phyloP scores from a whole-genome alignment of 2,797 vertebrate genomes.

The Streptopelia turtur region DNA sequence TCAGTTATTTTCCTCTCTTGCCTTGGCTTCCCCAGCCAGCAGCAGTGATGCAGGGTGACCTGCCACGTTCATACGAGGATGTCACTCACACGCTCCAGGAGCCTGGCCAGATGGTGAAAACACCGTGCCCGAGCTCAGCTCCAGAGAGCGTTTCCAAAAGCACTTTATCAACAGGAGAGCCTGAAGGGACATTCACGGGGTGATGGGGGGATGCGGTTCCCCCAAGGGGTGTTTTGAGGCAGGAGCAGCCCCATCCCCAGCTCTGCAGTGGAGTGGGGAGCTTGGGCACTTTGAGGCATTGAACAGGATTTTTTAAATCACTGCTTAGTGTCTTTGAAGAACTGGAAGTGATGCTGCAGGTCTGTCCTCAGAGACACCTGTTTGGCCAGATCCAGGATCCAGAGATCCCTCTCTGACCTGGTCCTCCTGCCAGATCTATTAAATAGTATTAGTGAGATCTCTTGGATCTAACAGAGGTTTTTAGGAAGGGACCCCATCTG shows the following conservation, averaged over 20 bases:
- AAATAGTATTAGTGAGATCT: not conserved
- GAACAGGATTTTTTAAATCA: not conserved
- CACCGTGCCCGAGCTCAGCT: accelerated
- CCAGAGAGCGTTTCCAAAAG: accelerated
- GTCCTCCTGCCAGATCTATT: not conserved
- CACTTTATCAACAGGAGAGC: not conserved
- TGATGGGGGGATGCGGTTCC: accelerated
- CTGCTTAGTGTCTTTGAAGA: accelerated
- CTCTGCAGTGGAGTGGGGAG: accelerated
- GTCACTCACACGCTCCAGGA: not conserved
- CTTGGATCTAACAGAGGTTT: not conserved
- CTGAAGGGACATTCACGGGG: accelerated
- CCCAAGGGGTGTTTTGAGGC: accelerated
- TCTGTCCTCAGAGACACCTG: not conserved
- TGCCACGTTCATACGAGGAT: accelerated
- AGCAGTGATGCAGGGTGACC: not conserved
- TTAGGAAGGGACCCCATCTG: accelerated
- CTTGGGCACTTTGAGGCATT: accelerated
- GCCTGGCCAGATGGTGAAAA: not conserved
- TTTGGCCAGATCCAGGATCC: not conserved
- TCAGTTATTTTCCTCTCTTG: not conserved
- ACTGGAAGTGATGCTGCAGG: not conserved
- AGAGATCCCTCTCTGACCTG: not conserved
- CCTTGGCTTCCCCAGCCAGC: not conserved
- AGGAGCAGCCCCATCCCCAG: not conserved